Evolutionary conservation across 2,888 invertebrate species (phyloP), one percentile per base, ranked within the genome.

Genomic region (Tribolium freemani): DNA sequence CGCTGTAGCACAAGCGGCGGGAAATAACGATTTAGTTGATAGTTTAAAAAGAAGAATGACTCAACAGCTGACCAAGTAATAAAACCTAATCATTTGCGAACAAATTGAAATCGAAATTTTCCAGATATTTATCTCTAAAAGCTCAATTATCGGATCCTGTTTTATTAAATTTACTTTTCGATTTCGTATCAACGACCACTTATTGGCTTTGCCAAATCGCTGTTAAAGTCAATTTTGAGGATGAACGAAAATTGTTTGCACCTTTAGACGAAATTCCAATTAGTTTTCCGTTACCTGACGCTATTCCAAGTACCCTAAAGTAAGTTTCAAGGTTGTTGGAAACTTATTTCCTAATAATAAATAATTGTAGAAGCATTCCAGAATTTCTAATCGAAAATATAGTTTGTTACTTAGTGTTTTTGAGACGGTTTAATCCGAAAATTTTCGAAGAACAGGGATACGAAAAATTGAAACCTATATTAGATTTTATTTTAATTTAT

Each of bases 361-460:
- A 45, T 45, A 45, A 45, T 83, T 85, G 64, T 84, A 93, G 93
- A 82, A 95, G 93, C 84, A 90, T 98, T 83, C 98, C 98, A 50
- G 98, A 98, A 86, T 94, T 95, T 84, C 88, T 98, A 38, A 88
- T 96, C 56, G 97, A 97, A 86, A 98, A 97, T 86, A 89, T 96
- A 60, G 92, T 95, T 30, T 93, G 94, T 64, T 92, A 93, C 84
- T 89, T 97, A 78, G 91, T 93, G 76, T 93, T 96, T 86, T 87
- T 93, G 78, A 90, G 92, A 20, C 90, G 93, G 8, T 91, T 93
- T 54, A 88, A 88, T 70, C 88, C 89, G 2, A 87, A 89, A 77
- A 86, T 90, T 0, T 91, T 93, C 54, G 94, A 94, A 81, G 90
- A 91, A 20, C 90, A 91, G 76, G 90, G 91, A 4, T 88, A 90